Evolutionary conservation across 2,797 vertebrate species (phyloP), one percentile per base, ranked within the genome.

Genomic region (Hippocampus kuda): DNA sequence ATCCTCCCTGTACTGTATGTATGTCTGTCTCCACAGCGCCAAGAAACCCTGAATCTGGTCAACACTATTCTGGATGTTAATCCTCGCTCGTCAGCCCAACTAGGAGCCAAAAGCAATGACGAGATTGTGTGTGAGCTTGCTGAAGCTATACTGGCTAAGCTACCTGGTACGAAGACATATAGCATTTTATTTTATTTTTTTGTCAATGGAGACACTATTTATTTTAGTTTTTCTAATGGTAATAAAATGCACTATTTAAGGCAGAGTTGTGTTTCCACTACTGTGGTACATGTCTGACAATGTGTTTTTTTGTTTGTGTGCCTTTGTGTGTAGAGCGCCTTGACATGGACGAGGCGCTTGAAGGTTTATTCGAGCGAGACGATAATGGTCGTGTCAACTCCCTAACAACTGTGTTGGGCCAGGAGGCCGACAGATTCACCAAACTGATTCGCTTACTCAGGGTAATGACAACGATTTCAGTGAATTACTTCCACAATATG

Each of bases 381-480:
- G 64, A 76, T 27, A 88, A 88, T 6, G 90, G 90, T 15, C 90
- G 91, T 2, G 38, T 92, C n/a, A 91, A 92, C 83, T 94, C 93
- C 27, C 79, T 95, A 68, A 95, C 93, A 53, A 94, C 91, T 0
- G 91, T 95, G 48, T 85, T 93, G 46, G 89, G 90, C 67, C 94
- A 94, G 79, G 93, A 96, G 88, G 82, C 89, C 60, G 92, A 93
- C 79, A 88, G 93, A 44, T 95, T 94, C 77, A 95, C 94, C 82
- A 88, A 80, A 34, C 86, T 95, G 75, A 88, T 94, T 24, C 81
- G 62, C 66, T 72, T 93, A 34, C 81, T 94, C 24, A 81, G 83
- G 69, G 91, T 93, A 51, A 51, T 34, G 11, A 66, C 8, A 20
- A 22, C 22, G 16, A 18, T 60, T 57, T 57, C 27, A 26, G 9